These are phyloP conservation scores for Tipula helvola DNA, from an alignment of 2,888 invertebrate genomes.

Conservation along the genomic window DNA sequence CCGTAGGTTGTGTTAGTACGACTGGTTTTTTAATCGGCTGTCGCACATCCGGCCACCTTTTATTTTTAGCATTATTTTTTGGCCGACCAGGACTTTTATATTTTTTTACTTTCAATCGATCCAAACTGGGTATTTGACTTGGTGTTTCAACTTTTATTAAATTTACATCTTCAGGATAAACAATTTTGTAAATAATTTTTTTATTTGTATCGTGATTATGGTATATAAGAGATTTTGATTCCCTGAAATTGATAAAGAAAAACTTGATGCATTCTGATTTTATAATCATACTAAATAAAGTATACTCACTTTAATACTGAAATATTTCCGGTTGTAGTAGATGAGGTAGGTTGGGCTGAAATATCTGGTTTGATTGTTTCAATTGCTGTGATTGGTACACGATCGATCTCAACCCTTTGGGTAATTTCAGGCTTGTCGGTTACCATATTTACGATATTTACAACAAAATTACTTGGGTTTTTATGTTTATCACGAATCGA, in stretches of 20 bases:
- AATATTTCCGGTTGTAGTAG: background rate
- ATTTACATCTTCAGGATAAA: slow-evolving; percentile 5
- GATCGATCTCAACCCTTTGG: background rate
- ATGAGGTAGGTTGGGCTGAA: background rate
- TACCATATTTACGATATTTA: slow-evolving; percentile 7
- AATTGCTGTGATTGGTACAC: background rate
- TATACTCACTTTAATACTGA: background rate
- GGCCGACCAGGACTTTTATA: background rate
- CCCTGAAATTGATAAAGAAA: background rate
- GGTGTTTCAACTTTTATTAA: background rate
- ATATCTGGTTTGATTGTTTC: background rate
- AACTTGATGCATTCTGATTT: background rate
- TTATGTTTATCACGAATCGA: background rate
- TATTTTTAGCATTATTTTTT: background rate
- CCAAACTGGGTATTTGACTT: background rate
- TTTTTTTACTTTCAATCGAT: background rate
- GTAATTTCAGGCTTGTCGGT: background rate
- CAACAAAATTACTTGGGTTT: background rate
- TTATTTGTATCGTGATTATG: background rate
- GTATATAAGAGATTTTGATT: background rate
- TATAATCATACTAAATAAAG: background rate
- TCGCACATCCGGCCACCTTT: background rate
- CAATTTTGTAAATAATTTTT: background rate
- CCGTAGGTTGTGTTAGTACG: background rate
- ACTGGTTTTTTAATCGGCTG: background rate